Base-by-base conservation (phyloP, 2,888 invertebrate genomes). In the Limenitis camilla region DNA sequence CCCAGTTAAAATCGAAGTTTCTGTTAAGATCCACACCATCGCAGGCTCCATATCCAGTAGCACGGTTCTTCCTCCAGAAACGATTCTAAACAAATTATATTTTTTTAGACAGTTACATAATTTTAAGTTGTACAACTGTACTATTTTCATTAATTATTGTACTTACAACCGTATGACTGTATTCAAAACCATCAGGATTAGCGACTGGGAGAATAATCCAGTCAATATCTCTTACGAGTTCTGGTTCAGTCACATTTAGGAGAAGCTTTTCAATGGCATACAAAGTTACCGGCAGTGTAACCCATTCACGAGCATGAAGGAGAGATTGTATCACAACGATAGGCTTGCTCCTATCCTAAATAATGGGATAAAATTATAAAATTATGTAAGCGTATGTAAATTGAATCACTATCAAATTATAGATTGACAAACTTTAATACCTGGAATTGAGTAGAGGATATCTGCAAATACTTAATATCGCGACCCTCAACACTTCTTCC, bases 21-120 rank as follows among this genome's bases (percentile, higher is more conserved):
- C 95, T 82, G 74, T 95, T 95, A 0, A 91, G 89, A 68, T 95
- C 95, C 0, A 91, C 91, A 0, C 95, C 95, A 9, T 72, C 61
- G 63, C 94, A 94, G 0, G 64, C n/a, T 19, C 67, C 52, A 1
- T 93, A 72, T 19, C 74, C 74, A 4, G 69, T 72, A 0, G 76
- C 60, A 0, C 92, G 89, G 19, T 92, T 93, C 67, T 93, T 93
- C 29, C 93, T 89, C 92, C 92, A 93, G 62, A 91, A 79, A 29
- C 80, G 74, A 4, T 76, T 71, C 91, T 92, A 64, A 5, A 71
- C n/a, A 71, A 38, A 93, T 6, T 88, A 89, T 39, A 66, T 72
- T 31, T 11, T 42, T n/a, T n/a, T n/a, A n/a, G n/a, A n/a, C n/a
- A n/a, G n/a, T n/a, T n/a, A n/a, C n/a, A n/a, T n/a, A n/a, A n/a